Evolutionary conservation across 2,888 invertebrate genomes (phyloP).

Genomic region (Notocelia uddmanniana): DNA sequence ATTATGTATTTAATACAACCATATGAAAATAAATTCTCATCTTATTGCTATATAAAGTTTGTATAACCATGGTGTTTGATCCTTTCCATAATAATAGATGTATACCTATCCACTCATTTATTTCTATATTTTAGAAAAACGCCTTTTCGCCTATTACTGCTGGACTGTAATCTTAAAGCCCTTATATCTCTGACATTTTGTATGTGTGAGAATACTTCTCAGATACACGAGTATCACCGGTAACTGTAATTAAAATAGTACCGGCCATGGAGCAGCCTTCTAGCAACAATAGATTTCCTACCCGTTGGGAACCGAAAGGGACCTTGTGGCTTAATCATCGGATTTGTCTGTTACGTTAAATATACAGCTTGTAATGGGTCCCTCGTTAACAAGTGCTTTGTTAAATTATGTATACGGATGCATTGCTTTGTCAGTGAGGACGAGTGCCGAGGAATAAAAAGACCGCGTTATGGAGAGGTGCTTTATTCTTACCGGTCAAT

Average conservation of each 20-base stretch:
- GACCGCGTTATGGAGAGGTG: no score
- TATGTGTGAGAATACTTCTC: neutral
- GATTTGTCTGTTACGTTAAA: constrained; percentile 21
- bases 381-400: constrained; percentile 3
- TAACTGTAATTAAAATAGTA: constrained; percentile 19
- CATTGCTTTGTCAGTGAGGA: no score
- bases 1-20: no score
- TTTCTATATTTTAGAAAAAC: no score
- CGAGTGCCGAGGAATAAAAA: no score
- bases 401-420: neutral
- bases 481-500: no score
- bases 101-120: no score
- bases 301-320: constrained; percentile 34
- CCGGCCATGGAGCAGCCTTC: constrained; percentile 31
- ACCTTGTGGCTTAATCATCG: constrained; percentile 34
- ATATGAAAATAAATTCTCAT: no score
- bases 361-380: constrained; percentile 10
- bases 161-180: no score
- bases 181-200: no score
- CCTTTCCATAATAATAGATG: neutral
- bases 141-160: no score
- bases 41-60: neutral
- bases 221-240: constrained; percentile 31
- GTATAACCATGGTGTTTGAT: neutral
- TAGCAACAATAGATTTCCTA: constrained; percentile 41